Percentiles rank a stretch among this genome's conserved stretches.
phyloP scores from a whole-genome alignment of 2,888 invertebrate genomes.

The Eucriotettix oculatus region DNA sequence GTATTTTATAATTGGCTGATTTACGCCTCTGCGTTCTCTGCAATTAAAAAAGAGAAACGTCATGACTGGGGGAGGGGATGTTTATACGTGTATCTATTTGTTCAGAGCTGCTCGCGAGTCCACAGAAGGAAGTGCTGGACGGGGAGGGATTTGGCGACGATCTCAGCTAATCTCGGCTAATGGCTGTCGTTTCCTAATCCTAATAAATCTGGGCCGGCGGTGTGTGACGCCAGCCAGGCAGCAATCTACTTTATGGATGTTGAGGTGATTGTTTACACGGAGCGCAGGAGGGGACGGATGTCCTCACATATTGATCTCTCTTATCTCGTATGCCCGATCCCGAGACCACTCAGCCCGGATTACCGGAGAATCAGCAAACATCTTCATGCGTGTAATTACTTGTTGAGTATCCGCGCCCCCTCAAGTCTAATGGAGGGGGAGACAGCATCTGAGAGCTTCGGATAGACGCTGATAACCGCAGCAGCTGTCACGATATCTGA shows the following conservation, averaged over 20 bases:
- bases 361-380: neutral
- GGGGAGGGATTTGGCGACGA: neutral
- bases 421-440: neutral
- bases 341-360: neutral
- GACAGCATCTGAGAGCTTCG: no score
- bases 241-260: slow-evolving; percentile 1
- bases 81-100: no score
- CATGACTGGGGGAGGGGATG: no score
- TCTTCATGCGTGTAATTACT: neutral
- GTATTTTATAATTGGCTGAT: no score
- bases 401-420: neutral
- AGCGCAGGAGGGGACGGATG: neutral
- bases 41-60: no score
- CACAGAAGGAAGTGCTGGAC: neutral
- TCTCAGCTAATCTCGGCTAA: slow-evolving; percentile 2
- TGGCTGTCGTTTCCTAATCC: slow-evolving; percentile 1
- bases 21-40: no score
- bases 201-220: slow-evolving; percentile 3
- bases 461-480: no score
- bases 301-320: neutral
- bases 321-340: neutral
- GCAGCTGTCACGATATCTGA: no score
- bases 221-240: neutral
- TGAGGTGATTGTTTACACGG: slow-evolving; percentile 1
- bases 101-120: no score